phyloP scores from a whole-genome alignment of 2,888 invertebrate genomes.

The Cremastinae sp. region DNA sequence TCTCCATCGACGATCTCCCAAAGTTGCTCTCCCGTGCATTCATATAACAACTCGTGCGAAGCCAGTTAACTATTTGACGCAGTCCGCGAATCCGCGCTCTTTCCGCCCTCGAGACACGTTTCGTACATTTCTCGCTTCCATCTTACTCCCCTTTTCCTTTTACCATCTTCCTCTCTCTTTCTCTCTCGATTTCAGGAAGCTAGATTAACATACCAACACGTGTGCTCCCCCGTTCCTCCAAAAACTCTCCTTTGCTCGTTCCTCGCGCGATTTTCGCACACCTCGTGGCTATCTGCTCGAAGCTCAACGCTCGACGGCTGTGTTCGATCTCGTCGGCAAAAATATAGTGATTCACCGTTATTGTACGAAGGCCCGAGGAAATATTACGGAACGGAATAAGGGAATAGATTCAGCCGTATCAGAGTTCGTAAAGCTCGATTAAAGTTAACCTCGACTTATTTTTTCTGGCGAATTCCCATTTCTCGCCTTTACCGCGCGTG shows the following conservation, averaged over 20 bases:
- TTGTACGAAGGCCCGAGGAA: no score
- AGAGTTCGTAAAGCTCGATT: conserved; percentile 75
- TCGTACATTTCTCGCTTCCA: conserved; percentile 27
- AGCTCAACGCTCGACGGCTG: no score
- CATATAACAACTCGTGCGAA: conserved; percentile 63
- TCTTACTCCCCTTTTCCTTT: conserved; percentile 42
- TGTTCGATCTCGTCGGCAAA: no score
- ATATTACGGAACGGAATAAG: no score
- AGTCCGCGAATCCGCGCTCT: conserved; percentile 59
- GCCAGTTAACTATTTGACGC: conserved; percentile 74
- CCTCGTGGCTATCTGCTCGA: no score
- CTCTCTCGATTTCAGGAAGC: no score
- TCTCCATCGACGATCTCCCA: conserved; percentile 57
- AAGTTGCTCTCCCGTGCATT: conserved; percentile 69
- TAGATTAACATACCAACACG: conserved; percentile 68
- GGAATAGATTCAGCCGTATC: conserved; percentile 26
- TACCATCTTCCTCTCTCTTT: no score
- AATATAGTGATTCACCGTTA: no score
- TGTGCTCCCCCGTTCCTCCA: conserved; percentile 44
- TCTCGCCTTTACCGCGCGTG: conserved; percentile 4
- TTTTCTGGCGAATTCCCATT: conserved; percentile 24
- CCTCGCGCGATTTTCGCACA: neutral
- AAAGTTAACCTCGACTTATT: conserved; percentile 77
- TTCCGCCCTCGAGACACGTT: conserved; percentile 30
- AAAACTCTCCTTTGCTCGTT: conserved; percentile 37